These are phyloP conservation scores for Scaptomyza polygonia DNA, from an alignment of 2,888 invertebrate species.

Conservation along the genomic window DNA sequence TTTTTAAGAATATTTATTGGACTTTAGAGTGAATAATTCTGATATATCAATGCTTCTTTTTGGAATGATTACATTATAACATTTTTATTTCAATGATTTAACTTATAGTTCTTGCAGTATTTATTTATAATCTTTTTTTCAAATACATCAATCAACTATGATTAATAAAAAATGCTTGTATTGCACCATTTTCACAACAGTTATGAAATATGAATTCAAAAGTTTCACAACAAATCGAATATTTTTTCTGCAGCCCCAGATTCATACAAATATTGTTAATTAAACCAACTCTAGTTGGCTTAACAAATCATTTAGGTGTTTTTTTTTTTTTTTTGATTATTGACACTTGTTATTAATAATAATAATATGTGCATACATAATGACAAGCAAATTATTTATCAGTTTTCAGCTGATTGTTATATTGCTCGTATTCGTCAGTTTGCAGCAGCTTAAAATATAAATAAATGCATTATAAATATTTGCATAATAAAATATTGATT, in stretches of 20 bases:
- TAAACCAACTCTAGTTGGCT: conserved; percentile 10
- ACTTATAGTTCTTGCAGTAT: too few relatives aligned
- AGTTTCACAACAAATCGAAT: conserved; percentile 20
- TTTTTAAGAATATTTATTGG: too few relatives aligned
- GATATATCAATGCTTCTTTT: too few relatives aligned
- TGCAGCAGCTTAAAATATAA: neutral
- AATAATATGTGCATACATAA: neutral
- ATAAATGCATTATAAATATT: neutral
- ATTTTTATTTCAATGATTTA: too few relatives aligned
- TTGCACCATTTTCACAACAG: too few relatives aligned
- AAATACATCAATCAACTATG: too few relatives aligned
- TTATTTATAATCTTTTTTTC: too few relatives aligned
- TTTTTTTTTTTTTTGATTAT: conserved; percentile 20
- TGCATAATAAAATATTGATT: neutral
- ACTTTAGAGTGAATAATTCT: too few relatives aligned
- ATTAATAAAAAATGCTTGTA: too few relatives aligned
- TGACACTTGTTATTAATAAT: neutral
- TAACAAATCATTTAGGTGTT: conserved; percentile 22
- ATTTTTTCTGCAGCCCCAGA: neutral
- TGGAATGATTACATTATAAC: too few relatives aligned
- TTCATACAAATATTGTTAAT: conserved; percentile 11
- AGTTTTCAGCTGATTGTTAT: neutral
- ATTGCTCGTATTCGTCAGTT: neutral
- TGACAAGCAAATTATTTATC: conserved; percentile 6
- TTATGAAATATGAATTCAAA: too few relatives aligned